Evolutionary conservation across 2,888 invertebrate species (phyloP), one percentile per base, ranked within the genome.

Genomic region (Philereme vetulata): DNA sequence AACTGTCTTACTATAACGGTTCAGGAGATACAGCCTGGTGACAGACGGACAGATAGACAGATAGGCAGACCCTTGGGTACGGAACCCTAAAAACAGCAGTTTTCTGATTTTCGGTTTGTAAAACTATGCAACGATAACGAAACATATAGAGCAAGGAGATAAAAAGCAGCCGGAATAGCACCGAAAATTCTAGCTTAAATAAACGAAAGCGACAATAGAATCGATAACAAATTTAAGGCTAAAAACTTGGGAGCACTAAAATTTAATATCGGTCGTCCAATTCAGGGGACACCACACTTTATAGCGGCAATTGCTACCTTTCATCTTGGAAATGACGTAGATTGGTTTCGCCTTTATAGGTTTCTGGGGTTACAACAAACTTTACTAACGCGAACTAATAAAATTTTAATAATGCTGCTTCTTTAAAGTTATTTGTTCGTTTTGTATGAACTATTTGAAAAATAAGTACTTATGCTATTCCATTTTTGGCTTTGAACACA

Each of bases 221-320:
- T 83, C 82, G 76, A 86, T 85, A 79, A 78, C 75, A 80, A 66
- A 81, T 83, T 83, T 83, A 78, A 78, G 76, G 73, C 78, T 80
- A 75, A 81, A 86, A 88, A 85, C 80, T 88, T 82, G 72, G 80
- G 70, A 76, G 80, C 78, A 85, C 81, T 90, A 87, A 90, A 90
- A 87, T 88, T 86, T 90, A 85, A 90, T 86, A 88, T 79, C 80
- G 78, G 69, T 76, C 78, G 71, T 74, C 79, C 65, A 80, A 80
- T 84, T 85, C 77, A 75, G 80, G 80, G 81, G 85, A 85, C 85
- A 88, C 84, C 87, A 81, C 86, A 84, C 71, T 90, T 91, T 89
- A 91, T 85, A 75, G 81, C 72, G 63, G 81, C 90, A 87, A 90
- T 91, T 88, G 86, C 88, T 83, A 86, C 81, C 86, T 85, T 85